phyloP scores from a whole-genome alignment of 2,113 vertebrate genomes.

The Gavialis gangeticus region DNA sequence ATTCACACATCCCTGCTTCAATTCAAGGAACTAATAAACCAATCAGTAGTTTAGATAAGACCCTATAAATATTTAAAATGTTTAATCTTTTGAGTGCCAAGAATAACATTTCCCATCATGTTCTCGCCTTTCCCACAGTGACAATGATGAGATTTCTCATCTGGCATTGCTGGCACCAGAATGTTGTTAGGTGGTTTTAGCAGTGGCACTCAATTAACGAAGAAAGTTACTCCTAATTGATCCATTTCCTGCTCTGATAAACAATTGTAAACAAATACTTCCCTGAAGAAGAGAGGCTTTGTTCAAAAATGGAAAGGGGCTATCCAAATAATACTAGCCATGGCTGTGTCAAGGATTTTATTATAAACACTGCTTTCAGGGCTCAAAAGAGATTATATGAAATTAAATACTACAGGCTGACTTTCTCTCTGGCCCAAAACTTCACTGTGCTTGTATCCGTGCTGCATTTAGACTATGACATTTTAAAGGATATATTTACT shows the following conservation, averaged over 20 bases:
- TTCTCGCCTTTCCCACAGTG: constrained; percentile 49
- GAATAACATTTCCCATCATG: constrained; percentile 46
- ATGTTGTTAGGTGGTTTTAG: background rate
- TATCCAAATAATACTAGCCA: constrained; percentile 13
- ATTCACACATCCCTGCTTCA: constrained; percentile 71
- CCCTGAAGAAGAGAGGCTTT: constrained; percentile 60
- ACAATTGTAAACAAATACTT: constrained; percentile 63
- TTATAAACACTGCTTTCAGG: constrained; percentile 59
- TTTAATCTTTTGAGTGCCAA: constrained; percentile 56
- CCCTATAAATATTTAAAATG: constrained; percentile 79
- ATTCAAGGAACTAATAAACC: constrained; percentile 72
- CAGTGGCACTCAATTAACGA: constrained; percentile 68
- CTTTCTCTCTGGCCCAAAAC: constrained; percentile 6
- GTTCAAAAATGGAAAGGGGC: constrained; percentile 39
- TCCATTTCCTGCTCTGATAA: constrained; percentile 66
- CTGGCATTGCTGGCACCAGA: constrained; percentile 38
- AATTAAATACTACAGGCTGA: background rate
- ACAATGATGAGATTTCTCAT: constrained; percentile 46
- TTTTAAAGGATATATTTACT: background rate
- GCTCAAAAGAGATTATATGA: constrained; percentile 17
- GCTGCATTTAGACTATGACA: background rate
- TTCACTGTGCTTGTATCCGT: background rate
- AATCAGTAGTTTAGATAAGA: constrained; percentile 78
- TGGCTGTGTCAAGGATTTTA: constrained; percentile 46
- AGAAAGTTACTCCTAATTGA: constrained; percentile 62